A percentile compares a stretch with the other conserved stretches of the same genome.
Evolutionary conservation across 37 sponge, comb jelly and placozoan species (phyloP).

Genomic region (Cladorhizidae sp.): DNA sequence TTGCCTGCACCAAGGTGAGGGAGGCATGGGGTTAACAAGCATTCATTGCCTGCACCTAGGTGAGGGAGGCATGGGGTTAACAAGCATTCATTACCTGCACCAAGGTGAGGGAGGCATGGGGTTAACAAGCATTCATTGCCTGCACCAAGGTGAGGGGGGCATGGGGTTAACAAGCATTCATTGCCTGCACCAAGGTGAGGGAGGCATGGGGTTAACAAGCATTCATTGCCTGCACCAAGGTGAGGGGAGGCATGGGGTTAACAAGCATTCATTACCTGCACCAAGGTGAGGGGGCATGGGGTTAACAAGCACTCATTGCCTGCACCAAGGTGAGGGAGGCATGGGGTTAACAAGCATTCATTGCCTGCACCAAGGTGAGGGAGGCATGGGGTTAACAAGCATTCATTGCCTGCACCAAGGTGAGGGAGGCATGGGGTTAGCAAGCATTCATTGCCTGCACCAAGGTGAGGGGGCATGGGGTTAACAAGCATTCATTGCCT

Average conservation of each 20-base stretch:
- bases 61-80: background rate
- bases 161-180: background rate
- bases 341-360: background rate
- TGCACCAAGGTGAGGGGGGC: slow-evolving; percentile 70
- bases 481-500: slow-evolving; percentile 83
- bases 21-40: slow-evolving; percentile 86
- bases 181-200: too few species aligned
- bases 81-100: too few species aligned
- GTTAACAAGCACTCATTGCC: slow-evolving; percentile 83
- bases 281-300: too few species aligned
- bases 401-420: slow-evolving; percentile 90
- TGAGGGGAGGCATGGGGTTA: background rate
- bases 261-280: too few species aligned
- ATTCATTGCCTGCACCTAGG: slow-evolving; percentile 90
- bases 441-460: too few species aligned
- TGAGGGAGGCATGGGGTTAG: background rate
- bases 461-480: too few species aligned
- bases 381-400: slow-evolving; percentile 86
- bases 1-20: too few species aligned
- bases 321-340: slow-evolving; percentile 71
- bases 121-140: slow-evolving; percentile 82
- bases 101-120: too few species aligned
- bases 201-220: slow-evolving; percentile 86
- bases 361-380: too few species aligned
- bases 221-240: slow-evolving; percentile 90